Evolutionary conservation across 1,140 invertebrate species (phyloP), one percentile per base, ranked within the genome.

Genomic region (Caenorhabditis briggsae): DNA sequence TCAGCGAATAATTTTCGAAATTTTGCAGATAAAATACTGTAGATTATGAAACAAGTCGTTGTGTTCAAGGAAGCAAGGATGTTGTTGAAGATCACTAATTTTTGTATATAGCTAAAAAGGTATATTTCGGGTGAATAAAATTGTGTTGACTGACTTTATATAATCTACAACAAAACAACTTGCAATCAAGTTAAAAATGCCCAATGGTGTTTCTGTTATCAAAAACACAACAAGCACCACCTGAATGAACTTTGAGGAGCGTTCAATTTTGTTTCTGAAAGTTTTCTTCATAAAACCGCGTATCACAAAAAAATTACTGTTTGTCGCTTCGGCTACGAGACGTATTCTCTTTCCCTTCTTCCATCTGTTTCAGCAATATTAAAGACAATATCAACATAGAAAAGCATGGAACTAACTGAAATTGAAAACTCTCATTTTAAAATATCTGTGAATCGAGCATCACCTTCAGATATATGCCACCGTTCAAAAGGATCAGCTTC

Each of bases 251-350:
- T 46, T n/a, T 18, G 70, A 78, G 3, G 70, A 78, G 5, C 70
- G 70, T 12, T 78, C 70, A 11, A 78, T 78, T 50, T 78, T 61
- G n/a, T 53, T 46, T 12, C 70, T 78, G 70, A 11, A 78, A 78
- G 7, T 16, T 11, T 9, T 14, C 7, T n/a, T n/a, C n/a, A 9
- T 2, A 25, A 64, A 2, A 33, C 33, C 3, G 33, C 33, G 14
- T 5, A 7, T 7, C 6, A 23, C 23, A 8, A 64, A 64, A 25
- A 12, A 64, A 58, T 33, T 64, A 70, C 64, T 12, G 18, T 25
- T 70, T 70, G 18, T 70, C 9, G 2, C 7, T 16, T 6, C 33
- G 6, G 18, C 41, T 70, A 6, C n/a, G 70, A 20, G 6, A 46
- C 18, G 41, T 43, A 12, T 43, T 74, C n/a, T 48, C 14, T n/a